Evolutionary conservation across 1,140 invertebrate genomes (phyloP).

Genomic region (Pectinophora gossypiella): DNA sequence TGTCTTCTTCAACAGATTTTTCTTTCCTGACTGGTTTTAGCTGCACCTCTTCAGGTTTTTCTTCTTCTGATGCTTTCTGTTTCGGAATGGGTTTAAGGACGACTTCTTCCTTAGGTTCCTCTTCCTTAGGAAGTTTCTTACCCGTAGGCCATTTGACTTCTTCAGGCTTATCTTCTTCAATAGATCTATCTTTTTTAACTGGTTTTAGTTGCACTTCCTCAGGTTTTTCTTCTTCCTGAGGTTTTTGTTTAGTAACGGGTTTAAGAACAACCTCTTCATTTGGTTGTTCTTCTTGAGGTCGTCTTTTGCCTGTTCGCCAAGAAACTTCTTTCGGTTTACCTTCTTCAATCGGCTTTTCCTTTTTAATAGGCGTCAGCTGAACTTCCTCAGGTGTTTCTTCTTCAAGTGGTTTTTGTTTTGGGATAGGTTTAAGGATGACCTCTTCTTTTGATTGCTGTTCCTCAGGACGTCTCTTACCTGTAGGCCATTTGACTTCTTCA

Average conservation of each 20-base stretch:
- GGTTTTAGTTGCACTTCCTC: conserved; percentile 18
- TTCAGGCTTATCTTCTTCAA: conserved; percentile 33
- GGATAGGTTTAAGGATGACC: conserved; percentile 7
- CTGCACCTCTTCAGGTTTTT: conserved; percentile 40
- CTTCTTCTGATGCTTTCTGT: conserved; percentile 9
- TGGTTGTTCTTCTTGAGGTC: not conserved
- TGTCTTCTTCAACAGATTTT: conserved; percentile 35
- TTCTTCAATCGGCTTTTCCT: conserved; percentile 61
- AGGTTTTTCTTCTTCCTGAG: conserved; percentile 7
- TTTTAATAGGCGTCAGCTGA: conserved; percentile 36
- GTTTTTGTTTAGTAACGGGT: conserved; percentile 10
- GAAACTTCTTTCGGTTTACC: conserved; percentile 24
- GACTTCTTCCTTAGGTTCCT: conserved; percentile 36
- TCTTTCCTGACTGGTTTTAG: conserved; percentile 34
- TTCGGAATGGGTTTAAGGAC: conserved; percentile 59
- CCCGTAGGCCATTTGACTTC: conserved; percentile 17
- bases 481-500: conserved; percentile 20
- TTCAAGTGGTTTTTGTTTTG: conserved; percentile 9
- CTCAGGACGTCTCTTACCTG: conserved; percentile 16
- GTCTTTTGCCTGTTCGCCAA: not conserved
- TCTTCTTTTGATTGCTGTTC: conserved; percentile 19
- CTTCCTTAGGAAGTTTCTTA: conserved; percentile 18
- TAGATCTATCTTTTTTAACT: conserved; percentile 18
- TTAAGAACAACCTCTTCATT: conserved; percentile 11
- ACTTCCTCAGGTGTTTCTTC: conserved; percentile 40